Evolutionary conservation across 2,797 vertebrate genomes (phyloP).

Genomic region (Xiphophorus birchmanni): DNA sequence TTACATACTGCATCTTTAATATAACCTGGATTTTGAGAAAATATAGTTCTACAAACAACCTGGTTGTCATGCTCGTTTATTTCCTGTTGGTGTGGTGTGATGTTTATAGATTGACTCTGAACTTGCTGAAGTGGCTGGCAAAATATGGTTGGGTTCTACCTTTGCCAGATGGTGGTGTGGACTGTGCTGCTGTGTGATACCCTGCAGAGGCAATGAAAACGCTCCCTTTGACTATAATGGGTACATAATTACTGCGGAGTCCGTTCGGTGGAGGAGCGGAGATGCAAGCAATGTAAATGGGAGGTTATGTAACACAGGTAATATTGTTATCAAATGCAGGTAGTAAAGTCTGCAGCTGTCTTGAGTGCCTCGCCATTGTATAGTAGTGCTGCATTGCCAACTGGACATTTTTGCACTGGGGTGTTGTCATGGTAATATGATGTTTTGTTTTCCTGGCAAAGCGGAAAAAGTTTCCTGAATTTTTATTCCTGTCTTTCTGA

Average conservation of each 20-base stretch:
- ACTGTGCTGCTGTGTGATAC: neutral
- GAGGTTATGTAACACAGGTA: neutral
- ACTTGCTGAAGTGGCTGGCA: neutral
- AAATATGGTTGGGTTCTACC: neutral
- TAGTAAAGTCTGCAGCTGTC: neutral
- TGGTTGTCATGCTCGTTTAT: neutral
- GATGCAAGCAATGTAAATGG: neutral
- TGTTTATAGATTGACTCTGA: neutral
- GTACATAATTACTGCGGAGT: neutral
- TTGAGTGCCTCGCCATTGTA: neutral
- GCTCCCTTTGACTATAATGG: neutral
- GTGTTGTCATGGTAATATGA: neutral
- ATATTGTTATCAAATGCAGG: neutral
- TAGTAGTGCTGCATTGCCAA: neutral
- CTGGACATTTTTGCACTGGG: too few relatives aligned
- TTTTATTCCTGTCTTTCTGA: neutral
- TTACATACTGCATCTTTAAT: neutral
- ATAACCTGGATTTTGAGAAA: neutral
- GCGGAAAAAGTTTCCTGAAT: neutral
- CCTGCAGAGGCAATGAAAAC: neutral
- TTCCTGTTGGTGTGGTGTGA: neutral
- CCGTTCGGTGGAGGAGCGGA: neutral
- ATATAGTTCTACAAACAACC: neutral
- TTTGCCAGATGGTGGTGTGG: neutral
- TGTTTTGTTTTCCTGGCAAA: slow-evolving; percentile 1